Evolutionary conservation across 2,888 invertebrate species (phyloP), one percentile per base, ranked within the genome.

Genomic region (Coelinius sp.): DNA sequence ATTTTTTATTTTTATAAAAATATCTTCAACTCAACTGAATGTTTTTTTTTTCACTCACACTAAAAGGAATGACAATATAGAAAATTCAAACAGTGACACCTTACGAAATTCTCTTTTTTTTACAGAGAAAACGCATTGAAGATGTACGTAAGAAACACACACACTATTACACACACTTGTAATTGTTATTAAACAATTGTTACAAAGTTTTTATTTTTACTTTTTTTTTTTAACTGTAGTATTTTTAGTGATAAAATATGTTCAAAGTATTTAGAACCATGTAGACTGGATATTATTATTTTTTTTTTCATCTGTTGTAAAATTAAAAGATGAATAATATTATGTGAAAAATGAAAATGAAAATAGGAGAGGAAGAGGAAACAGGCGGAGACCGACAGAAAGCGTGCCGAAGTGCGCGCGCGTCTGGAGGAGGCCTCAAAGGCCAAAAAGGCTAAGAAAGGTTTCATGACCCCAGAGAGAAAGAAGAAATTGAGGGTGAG

Each of bases 401-500:
- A 98, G 92, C 96, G 98, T 91, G 98, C 98, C 88, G 98, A 98
- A 90, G 98, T 98, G 90, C 95, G 98, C 90, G 96, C 96, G 91
- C 97, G 98, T 89, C 95, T 98, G 92, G 98, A 99, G 91, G 98
- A 98, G 90, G 97, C 97, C 90, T 97, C 97, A 89, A 96, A 97
- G 89, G 97, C 96, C 89, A 98, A 98, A 91, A 98, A 97, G 92
- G 97, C 97, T 89, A 99, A 99, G 95, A 99, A 98, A 92, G 99
- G 99, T 93, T 98, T 99, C 94, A 98, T 98, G 97, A 98, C 99
- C 87, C 98, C 98, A 77, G 98, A 99, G 91, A 97, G 99, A 91
- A 99, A 99, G 95, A 99, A 98, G 96, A 98, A 98, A 90, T 96
- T 99, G 88, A 95, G 98, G 93, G 98, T 98, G 88, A 92, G 94